phyloP scores from a whole-genome alignment of 2,797 vertebrate species.

The Cyclopterus lumpus region DNA sequence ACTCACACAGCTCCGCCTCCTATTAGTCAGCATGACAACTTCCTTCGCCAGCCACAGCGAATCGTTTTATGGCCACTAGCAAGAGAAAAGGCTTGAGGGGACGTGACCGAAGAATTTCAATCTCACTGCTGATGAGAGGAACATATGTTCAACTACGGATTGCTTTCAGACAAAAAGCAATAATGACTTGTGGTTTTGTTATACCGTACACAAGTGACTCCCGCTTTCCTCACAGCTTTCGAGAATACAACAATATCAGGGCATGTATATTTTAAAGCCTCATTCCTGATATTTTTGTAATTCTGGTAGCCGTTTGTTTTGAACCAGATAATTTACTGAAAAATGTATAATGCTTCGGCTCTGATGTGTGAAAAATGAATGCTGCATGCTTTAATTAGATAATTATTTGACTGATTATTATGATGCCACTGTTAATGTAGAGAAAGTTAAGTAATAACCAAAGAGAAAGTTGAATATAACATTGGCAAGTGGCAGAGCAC shows the following conservation, averaged over 20 bases:
- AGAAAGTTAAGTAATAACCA: background rate
- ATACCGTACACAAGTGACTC: background rate
- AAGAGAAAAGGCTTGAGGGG: slow-evolving; percentile 14
- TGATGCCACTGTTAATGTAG: background rate
- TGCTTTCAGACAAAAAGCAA: background rate
- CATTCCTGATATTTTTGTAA: background rate
- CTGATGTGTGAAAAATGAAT: slow-evolving; percentile 16
- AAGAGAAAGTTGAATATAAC: background rate
- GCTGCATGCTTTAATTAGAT: slow-evolving; percentile 4
- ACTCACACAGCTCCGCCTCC: slow-evolving; percentile 40
- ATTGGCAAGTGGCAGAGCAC: background rate
- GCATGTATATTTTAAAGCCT: background rate
- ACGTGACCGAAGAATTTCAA: slow-evolving; percentile 11
- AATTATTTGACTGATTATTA: background rate
- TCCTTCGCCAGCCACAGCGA: slow-evolving; percentile 19
- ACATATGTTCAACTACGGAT: slow-evolving; percentile 1
- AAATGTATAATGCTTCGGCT: slow-evolving; percentile 8
- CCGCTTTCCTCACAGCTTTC: background rate
- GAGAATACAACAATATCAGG: background rate
- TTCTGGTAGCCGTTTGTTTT: too few relatives aligned
- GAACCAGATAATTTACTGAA: slow-evolving; percentile 19
- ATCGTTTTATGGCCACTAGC: slow-evolving; percentile 4
- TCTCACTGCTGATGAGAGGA: slow-evolving; percentile 24
- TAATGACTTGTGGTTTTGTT: slow-evolving; percentile 5
- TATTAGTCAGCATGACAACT: slow-evolving; percentile 52